phyloP scores from a whole-genome alignment of 2,113 vertebrate genomes.

The western clawed frog (Xenopus tropicalis) region UCB_Xtro_10.0 CM004445.2:93123501-93124000 shows the following conservation, averaged over 20 bases:
- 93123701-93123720: conserved; percentile 3
- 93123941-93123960: background rate
- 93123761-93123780: background rate
- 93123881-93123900: too few relatives aligned
- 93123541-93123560: background rate
- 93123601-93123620: too few relatives aligned
- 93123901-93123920: background rate
- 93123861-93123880: background rate
- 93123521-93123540: background rate
- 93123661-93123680: background rate
- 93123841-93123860: conserved; percentile 5
- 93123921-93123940: conserved; percentile 3
- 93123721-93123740: background rate
- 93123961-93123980: too few relatives aligned
- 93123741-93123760: conserved; percentile 13
- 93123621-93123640: too few relatives aligned
- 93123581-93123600: too few relatives aligned
- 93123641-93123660: background rate
- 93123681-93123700: background rate
- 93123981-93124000: background rate
- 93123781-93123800: background rate
- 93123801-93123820: background rate
- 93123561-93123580: too few relatives aligned
- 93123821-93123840: too few relatives aligned
- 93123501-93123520: too few relatives aligned